Evolutionary conservation across 2,113 vertebrate genomes (phyloP), one percentile per base, ranked within the genome.

Genomic region (Barnardius zonarius): DNA sequence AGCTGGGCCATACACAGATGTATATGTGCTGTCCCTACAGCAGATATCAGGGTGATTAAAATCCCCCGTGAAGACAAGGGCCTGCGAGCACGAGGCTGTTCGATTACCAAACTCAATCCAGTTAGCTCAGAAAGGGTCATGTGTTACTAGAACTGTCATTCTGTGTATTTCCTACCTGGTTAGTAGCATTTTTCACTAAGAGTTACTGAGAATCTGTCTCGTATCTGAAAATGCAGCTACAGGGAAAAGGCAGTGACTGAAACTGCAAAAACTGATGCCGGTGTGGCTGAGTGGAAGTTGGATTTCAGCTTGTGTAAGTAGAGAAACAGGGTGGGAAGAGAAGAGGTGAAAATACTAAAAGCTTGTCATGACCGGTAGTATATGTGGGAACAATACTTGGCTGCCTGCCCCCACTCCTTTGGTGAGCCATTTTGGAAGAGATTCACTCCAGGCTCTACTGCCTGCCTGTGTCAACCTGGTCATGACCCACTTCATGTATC

Each of bases 41-140:
- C 20, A 15, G 33, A n/a, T n/a, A 59, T 9, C 9, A 13, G 55
- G 20, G 33, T 59, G 20, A 4, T n/a, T 59, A 20, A 57, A 57
- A 13, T 57, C 13, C 55, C 20, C 33, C 20, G 10, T 59, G 33
- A n/a, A 20, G 33, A 59, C 55, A n/a, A n/a, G 20, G 55, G 31
- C 31, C 31, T 57, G 31, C 8, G 3, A 59, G 55, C 33, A 6
- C 2, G 6, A n/a, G 20, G 20, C 55, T 59, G 6, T 59, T 59
- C 97, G 68, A 94, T 97, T 97, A 95, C 86, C 93, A 96, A 90
- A 86, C 64, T 93, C 83, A 81, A 74, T 95, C 74, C 83, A 86
- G 74, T 96, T 97, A 97, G 74, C 82, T 91, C 8, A 95, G 85
- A 49, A 80, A 39, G 39, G 84, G 84, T 96, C 84, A 88, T 17